Conservation (phyloP, 2,888 invertebrate species). For the Aphrophora alni region DNA sequence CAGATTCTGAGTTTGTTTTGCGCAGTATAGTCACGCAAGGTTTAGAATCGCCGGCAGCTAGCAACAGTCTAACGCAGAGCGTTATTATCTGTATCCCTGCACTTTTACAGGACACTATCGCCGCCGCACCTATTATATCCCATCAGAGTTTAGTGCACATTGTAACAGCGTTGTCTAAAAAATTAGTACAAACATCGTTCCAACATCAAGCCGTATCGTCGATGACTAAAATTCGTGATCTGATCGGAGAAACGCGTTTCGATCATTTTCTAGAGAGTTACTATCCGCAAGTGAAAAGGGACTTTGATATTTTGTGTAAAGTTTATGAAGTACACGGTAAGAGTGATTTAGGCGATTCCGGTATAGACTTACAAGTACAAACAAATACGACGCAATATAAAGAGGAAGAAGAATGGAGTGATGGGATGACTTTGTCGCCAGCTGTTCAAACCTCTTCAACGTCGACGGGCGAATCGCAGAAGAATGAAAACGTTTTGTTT, state of each 20-base stretch:
- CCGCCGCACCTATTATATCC: constrained; percentile 41
- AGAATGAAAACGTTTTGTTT: not conserved
- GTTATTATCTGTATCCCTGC: constrained; percentile 49
- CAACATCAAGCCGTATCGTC: constrained; percentile 74
- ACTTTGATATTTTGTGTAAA: constrained; percentile 67
- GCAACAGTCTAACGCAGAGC: constrained; percentile 57
- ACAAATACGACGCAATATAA: constrained; percentile 21
- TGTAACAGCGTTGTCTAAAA: constrained; percentile 58
- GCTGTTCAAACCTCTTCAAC: no score
- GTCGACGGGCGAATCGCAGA: not conserved
- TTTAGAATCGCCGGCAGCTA: constrained; percentile 63
- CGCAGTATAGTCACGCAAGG: constrained; percentile 69
- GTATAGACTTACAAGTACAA: constrained; percentile 51
- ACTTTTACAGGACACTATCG: constrained; percentile 44
- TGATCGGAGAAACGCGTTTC: constrained; percentile 71
- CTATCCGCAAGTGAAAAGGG: constrained; percentile 60
- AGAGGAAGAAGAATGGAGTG: constrained; percentile 44
- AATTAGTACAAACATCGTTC: constrained; percentile 59
- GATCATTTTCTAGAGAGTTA: constrained; percentile 60
- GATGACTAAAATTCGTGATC: constrained; percentile 71
- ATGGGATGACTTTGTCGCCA: constrained; percentile 3
- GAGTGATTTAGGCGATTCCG: constrained; percentile 51
- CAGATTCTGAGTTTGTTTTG: constrained; percentile 71
- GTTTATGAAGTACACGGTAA: constrained; percentile 60
- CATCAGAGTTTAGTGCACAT: constrained; percentile 54